Percentiles rank a stretch among this genome's conserved stretches.
These are phyloP conservation scores for Caradrina clavipalpis DNA, from an alignment of 2,888 invertebrate species.

Conservation along the genomic window DNA sequence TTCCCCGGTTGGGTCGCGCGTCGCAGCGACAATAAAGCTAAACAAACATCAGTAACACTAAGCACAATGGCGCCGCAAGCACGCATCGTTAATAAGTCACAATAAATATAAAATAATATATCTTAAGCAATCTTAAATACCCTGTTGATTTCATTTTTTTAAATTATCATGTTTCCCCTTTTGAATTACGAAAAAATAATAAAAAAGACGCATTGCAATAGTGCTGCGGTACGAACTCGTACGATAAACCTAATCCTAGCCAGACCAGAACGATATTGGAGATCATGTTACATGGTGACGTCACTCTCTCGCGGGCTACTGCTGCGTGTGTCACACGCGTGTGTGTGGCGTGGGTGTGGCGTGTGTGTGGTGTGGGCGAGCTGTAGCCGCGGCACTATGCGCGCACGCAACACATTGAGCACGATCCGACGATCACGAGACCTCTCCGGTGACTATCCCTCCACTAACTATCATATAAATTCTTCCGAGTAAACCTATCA, in stretches of 20 bases:
- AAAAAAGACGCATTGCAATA: constrained; percentile 58
- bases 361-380: constrained; percentile 13
- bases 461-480: constrained; percentile 82
- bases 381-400: constrained; percentile 58
- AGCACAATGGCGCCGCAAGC: constrained; percentile 74
- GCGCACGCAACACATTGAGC: constrained; percentile 62
- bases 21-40: constrained; percentile 54
- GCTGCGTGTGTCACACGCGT: too few species aligned
- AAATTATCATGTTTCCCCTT: constrained; percentile 76
- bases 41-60: constrained; percentile 77
- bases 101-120: constrained; percentile 89
- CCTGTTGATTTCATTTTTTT: constrained; percentile 89
- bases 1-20: constrained; percentile 26
- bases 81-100: constrained; percentile 74
- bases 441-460: constrained; percentile 60
- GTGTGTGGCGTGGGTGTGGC: constrained; percentile 22
- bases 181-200: constrained; percentile 75
- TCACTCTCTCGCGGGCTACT: constrained; percentile 28
- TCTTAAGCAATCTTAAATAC: constrained; percentile 91
- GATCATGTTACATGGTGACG: constrained; percentile 64
- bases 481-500: constrained; percentile 88
- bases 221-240: constrained; percentile 66
- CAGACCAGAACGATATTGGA: constrained; percentile 64
- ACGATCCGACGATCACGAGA: constrained; percentile 60
- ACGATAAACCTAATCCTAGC: constrained; percentile 59